Evolutionary conservation across 2,113 vertebrate species (phyloP), one percentile per base, ranked within the genome.

Genomic region (Charadrius vociferus): DNA sequence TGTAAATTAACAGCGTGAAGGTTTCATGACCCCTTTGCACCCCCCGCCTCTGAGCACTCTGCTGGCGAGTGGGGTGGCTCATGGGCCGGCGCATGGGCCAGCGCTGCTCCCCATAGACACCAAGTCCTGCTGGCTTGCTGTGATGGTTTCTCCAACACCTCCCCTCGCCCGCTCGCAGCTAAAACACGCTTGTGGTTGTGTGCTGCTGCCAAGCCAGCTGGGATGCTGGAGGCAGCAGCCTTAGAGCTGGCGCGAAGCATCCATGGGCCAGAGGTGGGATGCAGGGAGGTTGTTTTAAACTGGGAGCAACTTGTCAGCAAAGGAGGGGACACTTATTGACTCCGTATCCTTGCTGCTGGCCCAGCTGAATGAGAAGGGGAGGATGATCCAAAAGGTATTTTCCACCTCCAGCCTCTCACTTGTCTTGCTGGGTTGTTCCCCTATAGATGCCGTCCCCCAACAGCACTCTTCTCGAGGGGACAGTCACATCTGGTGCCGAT

Each of bases 101-200:
- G 12, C 12, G 55, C 39, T 90, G 17, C 59, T 84, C 30, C 63
- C 52, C 2, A 0, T 39, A 66, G n/a, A 22, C 61, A 67, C 37
- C 0, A 3, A 34, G 59, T 45, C 66, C 74, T 34, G 1, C 24
- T 7, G 10, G 23, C 56, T 59, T 45, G 45, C 49, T 68, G 58
- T 7, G 81, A n/a, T 5, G 20, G 66, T 68, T 80, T 68, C 49
- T 50, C 62, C 71, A 79, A 1, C 52, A 18, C 29, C 17, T 87
- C 30, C 50, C 18, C 27, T 22, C 2, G 1, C 53, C 47, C 2
- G 1, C 39, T 86, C 5, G 2, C 45, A 73, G 85, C 85, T 92
- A 17, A 7, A n/a, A 39, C n/a, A 22, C 0, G 0, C 50, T 55
- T 22, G 17, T 63, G 82, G 41, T n/a, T 52, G 3, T 30, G 37